Conservation (phyloP, 1,140 invertebrate species). For the Colletes gigas region DNA sequence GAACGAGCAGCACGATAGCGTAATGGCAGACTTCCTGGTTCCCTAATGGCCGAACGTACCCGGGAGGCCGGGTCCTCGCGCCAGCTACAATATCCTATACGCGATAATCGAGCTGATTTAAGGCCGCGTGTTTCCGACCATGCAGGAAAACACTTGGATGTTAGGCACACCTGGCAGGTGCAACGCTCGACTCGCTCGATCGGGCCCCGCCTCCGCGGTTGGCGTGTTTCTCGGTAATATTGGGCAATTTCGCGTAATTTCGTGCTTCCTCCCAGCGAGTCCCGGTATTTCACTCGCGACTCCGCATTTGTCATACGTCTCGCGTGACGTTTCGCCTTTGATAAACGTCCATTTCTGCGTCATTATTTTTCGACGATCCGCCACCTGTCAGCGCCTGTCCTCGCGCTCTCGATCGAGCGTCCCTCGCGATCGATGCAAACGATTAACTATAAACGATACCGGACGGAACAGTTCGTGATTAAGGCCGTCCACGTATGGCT, state of each 20-base stretch:
- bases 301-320: constrained; percentile 40
- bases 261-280: constrained; percentile 65
- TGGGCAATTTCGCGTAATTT: constrained; percentile 75
- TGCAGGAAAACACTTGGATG: constrained; percentile 73
- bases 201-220: constrained; percentile 28
- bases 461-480: no score
- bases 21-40: constrained; percentile 74
- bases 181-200: constrained; percentile 1
- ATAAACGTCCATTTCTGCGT: constrained; percentile 38
- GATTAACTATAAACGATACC: no score
- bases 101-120: constrained; percentile 78
- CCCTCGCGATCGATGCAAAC: no score
- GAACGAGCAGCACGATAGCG: constrained; percentile 65
- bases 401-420: not conserved
- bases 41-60: constrained; percentile 69
- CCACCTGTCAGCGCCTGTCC: constrained; percentile 23
- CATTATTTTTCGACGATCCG: constrained; percentile 29
- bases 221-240: constrained; percentile 74
- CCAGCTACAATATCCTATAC: constrained; percentile 72
- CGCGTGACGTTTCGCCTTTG: constrained; percentile 21
- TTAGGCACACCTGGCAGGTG: constrained; percentile 71
- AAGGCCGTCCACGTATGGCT: no score
- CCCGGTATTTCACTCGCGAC: constrained; percentile 62
- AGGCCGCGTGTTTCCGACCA: constrained; percentile 71
- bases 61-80: constrained; percentile 38